Percentiles rank a stretch among this genome's conserved stretches.
Evolutionary conservation across 2,113 vertebrate species (phyloP).

Genomic region (Panthera uncia): DNA sequence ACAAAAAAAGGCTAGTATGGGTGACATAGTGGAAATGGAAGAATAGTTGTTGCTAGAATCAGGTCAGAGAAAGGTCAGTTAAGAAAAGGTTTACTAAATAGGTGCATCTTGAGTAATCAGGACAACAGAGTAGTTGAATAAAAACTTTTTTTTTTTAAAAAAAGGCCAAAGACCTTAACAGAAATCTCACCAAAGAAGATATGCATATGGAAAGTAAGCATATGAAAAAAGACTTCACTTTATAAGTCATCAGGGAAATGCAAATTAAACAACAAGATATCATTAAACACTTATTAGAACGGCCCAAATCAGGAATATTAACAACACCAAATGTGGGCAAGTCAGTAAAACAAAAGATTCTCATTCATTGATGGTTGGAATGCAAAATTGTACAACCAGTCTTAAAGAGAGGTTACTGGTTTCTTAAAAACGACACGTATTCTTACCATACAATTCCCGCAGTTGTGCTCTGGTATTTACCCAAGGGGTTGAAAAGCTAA

Average conservation of each 20-base stretch:
- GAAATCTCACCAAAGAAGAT: background rate
- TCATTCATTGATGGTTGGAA: background rate
- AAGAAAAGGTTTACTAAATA: background rate
- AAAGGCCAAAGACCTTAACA: background rate
- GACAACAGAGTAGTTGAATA: background rate
- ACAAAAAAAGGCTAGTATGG: background rate
- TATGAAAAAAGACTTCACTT: background rate
- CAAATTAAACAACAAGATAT: background rate
- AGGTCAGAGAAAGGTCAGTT: background rate
- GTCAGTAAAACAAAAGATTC: background rate
- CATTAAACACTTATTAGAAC: background rate
- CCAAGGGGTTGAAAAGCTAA: background rate
- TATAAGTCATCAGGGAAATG: background rate
- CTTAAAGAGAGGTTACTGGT: background rate
- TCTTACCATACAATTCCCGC: no score
- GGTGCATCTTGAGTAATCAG: background rate
- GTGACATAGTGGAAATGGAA: no score
- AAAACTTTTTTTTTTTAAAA: background rate
- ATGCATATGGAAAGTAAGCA: background rate
- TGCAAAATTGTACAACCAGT: background rate
- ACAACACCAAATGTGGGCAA: background rate
- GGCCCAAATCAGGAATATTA: background rate
- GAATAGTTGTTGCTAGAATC: background rate
- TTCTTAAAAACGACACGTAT: background rate
- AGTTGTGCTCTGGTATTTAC: background rate